Base-by-base conservation (phyloP, 2,113 vertebrate genomes). In the Tupaia tana region DNA sequence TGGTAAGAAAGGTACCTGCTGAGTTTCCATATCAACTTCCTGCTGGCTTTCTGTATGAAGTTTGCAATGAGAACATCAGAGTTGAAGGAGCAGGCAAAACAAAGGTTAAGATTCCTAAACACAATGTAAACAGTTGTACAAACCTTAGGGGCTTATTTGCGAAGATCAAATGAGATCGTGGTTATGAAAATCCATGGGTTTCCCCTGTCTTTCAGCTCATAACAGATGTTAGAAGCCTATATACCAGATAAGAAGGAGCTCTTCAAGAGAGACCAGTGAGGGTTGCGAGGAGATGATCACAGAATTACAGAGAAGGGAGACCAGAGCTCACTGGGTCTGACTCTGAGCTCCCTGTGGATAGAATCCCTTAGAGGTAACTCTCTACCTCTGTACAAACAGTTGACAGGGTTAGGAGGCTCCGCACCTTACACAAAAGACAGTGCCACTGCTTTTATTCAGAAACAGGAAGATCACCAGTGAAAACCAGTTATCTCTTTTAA, bases 21-120 rank as follows among this genome's bases (percentile, higher is more conserved):
- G 95, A 27, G 93, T 95, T 95, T 89, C 91, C 86, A 0, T n/a
- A 92, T 92, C 93, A 83, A 67, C 81, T 93, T 94, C 95, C 95
- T 34, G 94, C 92, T 93, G 96, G 63, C 86, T 91, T 94, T 83
- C 92, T 91, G 1, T 15, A 89, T 85, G 84, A 93, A 89, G 85
- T 79, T 81, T 82, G 69, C 58, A 90, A 22, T 81, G 54, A 93
- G 79, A 86, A 87, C 75, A 90, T 67, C 31, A 43, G 52, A 88
- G 70, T 24, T 75, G 91, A 97, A 95, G 89, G 31, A 94, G 79
- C 66, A 89, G 81, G 80, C 90, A 29, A 71, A 61, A 80, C 66
- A 91, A 84, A 93, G 77, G 85, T 82, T 88, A 86, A 86, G 81
- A 59, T 90, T 77, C 31, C 93, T 80, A 80, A 97, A 67, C 19